Evolutionary conservation across 92 coral and sea anemone genomes (phyloP).

Genomic region (Meandrina meandrites): DNA sequence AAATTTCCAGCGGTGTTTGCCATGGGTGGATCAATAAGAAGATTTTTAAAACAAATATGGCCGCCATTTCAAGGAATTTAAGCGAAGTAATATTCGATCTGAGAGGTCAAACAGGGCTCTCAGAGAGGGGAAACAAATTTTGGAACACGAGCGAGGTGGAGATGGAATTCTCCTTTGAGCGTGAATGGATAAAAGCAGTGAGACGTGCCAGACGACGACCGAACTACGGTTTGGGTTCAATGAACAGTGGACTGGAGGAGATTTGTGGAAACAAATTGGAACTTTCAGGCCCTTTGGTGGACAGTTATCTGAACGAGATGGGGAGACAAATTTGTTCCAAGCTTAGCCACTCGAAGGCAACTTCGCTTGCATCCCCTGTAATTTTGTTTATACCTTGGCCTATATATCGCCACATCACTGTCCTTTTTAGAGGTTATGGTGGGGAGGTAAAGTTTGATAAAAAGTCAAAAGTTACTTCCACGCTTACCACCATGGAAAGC

Average conservation of each 20-base stretch:
- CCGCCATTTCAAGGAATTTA: constrained; percentile 18
- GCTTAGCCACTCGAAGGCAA: constrained; percentile 42
- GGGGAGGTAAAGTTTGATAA: neutral
- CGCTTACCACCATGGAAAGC: constrained; percentile 24
- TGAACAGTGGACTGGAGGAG: constrained; percentile 44
- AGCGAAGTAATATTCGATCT: constrained; percentile 8
- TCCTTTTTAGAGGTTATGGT: constrained; percentile 39
- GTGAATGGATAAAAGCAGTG: constrained; percentile 53
- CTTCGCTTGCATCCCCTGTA: constrained; percentile 28
- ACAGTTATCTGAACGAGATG: constrained; percentile 47
- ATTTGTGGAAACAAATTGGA: constrained; percentile 53
- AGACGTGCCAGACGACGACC: constrained; percentile 34
- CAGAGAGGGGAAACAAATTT: constrained; percentile 13
- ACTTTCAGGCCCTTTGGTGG: constrained; percentile 51
- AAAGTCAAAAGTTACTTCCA: constrained; percentile 17
- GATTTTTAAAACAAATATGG: neutral
- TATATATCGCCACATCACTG: constrained; percentile 48
- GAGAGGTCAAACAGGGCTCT: constrained; percentile 1
- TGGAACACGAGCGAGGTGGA: constrained; percentile 6
- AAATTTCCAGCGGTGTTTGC: neutral
- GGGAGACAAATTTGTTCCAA: constrained; percentile 27
- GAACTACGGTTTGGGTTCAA: too few species aligned
- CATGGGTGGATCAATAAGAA: neutral
- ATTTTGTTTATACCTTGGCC: constrained; percentile 49
- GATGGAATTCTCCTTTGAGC: constrained; percentile 43